Evolutionary conservation across 92 coral and sea anemone genomes (phyloP).

Genomic region (Bergia sp.): DNA sequence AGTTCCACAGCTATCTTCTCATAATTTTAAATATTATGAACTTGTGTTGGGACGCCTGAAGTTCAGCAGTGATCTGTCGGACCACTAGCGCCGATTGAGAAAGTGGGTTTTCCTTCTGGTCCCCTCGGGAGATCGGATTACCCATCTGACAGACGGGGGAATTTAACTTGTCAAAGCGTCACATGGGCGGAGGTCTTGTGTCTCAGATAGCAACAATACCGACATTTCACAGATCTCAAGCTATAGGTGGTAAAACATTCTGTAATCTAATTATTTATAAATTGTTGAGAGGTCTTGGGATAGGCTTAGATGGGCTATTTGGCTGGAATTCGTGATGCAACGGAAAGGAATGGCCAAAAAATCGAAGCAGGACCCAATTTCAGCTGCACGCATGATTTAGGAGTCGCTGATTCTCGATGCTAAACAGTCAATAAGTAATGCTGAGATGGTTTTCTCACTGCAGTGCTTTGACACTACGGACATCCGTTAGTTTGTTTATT

Average conservation of each 20-base stretch:
- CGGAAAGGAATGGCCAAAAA: constrained; percentile 20
- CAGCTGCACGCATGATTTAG: background rate
- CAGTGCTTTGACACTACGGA: background rate
- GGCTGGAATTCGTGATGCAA: constrained; percentile 11
- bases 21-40: constrained; percentile 38
- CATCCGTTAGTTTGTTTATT: background rate
- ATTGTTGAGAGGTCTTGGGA: constrained; percentile 33
- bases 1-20: constrained; percentile 33
- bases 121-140: constrained; percentile 68
- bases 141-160: constrained; percentile 64
- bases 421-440: background rate
- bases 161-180: constrained; percentile 49
- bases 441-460: background rate
- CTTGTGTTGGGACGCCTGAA: constrained; percentile 60
- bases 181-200: constrained; percentile 32
- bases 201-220: constrained; percentile 36
- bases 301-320: constrained; percentile 7
- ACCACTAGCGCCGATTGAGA: constrained; percentile 72
- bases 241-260: constrained; percentile 44
- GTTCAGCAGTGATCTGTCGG: constrained; percentile 62
- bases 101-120: constrained; percentile 77
- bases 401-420: background rate
- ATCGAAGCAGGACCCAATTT: background rate
- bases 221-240: constrained; percentile 49
- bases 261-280: constrained; percentile 34